Conservation (phyloP, 2,888 invertebrate species). For the Galeopsomyia nigrocyanea region DNA sequence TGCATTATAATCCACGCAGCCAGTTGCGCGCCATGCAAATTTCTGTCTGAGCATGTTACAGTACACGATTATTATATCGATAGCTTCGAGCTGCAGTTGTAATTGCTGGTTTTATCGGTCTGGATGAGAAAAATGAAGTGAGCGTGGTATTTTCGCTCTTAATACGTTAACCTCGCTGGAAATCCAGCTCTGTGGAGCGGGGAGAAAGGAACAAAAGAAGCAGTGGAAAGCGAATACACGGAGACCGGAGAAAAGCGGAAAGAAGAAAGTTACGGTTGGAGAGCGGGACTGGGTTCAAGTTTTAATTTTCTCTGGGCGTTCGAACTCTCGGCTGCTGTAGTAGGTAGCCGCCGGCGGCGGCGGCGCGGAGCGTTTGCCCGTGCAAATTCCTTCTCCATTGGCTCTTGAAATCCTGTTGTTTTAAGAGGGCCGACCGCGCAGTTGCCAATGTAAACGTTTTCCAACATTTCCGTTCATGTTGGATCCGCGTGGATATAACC, state of each 20-base stretch:
- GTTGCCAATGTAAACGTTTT: slow-evolving; percentile 10
- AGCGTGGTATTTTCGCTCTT: slow-evolving; percentile 22
- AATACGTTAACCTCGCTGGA: slow-evolving; percentile 24
- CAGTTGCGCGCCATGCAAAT: background rate
- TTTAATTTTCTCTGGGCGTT: slow-evolving; percentile 28
- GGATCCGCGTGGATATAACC: too few species aligned
- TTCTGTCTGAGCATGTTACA: too few species aligned
- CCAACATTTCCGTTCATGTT: background rate
- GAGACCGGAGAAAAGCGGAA: background rate
- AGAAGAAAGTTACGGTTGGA: background rate
- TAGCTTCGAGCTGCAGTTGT: background rate
- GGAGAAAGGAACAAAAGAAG: background rate
- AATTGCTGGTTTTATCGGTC: slow-evolving; percentile 37
- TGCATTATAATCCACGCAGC: background rate
- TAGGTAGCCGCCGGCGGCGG: background rate
- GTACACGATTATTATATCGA: too few species aligned
- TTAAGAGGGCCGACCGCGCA: slow-evolving; percentile 1
- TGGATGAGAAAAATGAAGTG: background rate
- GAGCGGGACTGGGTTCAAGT: slow-evolving; percentile 20
- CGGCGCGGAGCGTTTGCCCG: slow-evolving; percentile 8
- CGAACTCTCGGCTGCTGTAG: background rate
- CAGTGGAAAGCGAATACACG: slow-evolving; percentile 19
- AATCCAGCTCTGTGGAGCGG: background rate
- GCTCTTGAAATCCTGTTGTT: background rate
- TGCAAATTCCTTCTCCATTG: slow-evolving; percentile 22